Evolutionary conservation across 2,888 invertebrate species (phyloP), one percentile per base, ranked within the genome.

Genomic region (Lithophane socia): DNA sequence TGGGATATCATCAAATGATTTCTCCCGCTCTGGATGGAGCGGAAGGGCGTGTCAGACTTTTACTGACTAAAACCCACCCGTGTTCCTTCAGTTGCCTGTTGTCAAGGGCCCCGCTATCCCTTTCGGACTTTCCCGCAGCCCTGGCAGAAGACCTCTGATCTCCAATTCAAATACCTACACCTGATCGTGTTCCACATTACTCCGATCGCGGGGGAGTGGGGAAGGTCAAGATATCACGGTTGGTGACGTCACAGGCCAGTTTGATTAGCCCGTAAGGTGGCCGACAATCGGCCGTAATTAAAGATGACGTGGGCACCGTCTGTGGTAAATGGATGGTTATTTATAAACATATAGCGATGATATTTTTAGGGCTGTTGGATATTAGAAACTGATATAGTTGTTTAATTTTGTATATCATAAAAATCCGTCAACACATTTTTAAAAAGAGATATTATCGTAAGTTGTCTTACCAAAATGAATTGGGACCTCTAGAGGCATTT

Each of bases 211-310:
- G 29, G 21, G 47, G 72, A 56, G 29, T n/a, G 56, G 18, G 61
- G 75, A 37, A 83, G 91, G 82, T 91, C 91, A 87, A 71, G 83
- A 83, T 88, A 90, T 64, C 73, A 74, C 90, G 91, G 91, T 89
- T 42, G 63, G 66, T 85, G 73, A 60, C 65, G 90, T 92, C 92
- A 92, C 88, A 87, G 90, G 90, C 81, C 90, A 89, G 84, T 49
- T 85, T 89, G 93, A 92, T 93, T 92, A 92, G 76, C 86, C 85
- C 86, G 90, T 91, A 90, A 91, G 90, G 88, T 92, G 92, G 87
- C 89, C 83, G 84, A 87, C 92, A 93, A 94, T 94, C 88, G 92
- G 85, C 90, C 83, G 90, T 92, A 95, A 95, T 95, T 94, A 94
- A 90, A 86, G 83, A 94, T 95, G 95, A 95, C 94, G 94, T 92